These are phyloP conservation scores for Tachina lurida DNA, from an alignment of 2,888 invertebrate genomes.

Conservation along the genomic window DNA sequence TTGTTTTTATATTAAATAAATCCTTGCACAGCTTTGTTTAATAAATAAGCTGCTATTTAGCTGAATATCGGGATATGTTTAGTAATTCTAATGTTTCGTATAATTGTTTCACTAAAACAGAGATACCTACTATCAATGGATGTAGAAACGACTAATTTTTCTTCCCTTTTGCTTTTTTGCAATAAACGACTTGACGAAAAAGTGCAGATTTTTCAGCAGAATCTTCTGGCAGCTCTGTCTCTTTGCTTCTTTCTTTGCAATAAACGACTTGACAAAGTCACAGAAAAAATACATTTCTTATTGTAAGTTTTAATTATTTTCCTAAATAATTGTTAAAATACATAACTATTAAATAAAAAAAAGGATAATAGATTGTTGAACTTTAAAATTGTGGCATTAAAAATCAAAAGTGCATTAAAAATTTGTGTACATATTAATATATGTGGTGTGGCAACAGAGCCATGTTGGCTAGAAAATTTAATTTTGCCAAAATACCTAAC, in stretches of 20 bases:
- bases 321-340: conserved; percentile 1
- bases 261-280: conserved; percentile 61
- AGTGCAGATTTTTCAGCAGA: too few relatives aligned
- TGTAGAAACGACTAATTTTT: conserved; percentile 37
- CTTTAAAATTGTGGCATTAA: background rate
- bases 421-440: background rate
- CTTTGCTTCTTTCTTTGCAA: conserved; percentile 65
- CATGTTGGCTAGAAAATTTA: conserved; percentile 79
- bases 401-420: background rate
- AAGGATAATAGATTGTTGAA: background rate
- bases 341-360: background rate
- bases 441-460: conserved; percentile 75
- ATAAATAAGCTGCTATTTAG: background rate
- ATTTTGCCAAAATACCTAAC: conserved; percentile 75
- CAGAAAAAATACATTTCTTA: conserved; percentile 73
- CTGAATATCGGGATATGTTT: too few relatives aligned
- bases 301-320: conserved; percentile 74
- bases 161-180: background rate
- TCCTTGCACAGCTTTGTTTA: background rate
- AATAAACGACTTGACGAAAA: too few relatives aligned
- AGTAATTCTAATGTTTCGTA: too few relatives aligned
- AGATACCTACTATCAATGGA: background rate
- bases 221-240: too few relatives aligned
- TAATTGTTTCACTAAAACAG: background rate
- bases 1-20: background rate